These are phyloP conservation scores for Oryzias dopingdopingensis DNA, from an alignment of 2,797 vertebrate genomes.

Conservation along the genomic window DNA sequence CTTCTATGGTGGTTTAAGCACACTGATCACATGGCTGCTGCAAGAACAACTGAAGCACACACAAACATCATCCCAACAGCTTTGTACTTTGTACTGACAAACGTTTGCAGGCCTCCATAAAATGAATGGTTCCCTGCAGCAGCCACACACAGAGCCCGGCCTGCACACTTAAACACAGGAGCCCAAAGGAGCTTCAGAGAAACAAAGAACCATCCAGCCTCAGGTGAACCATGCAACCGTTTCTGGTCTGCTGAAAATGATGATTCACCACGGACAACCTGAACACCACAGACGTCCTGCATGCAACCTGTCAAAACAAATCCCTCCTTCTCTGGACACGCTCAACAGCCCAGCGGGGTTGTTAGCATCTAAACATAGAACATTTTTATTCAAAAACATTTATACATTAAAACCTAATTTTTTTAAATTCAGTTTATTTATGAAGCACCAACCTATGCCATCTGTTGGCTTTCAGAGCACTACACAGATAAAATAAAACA, in stretches of 20 bases:
- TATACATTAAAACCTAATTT: too few species aligned
- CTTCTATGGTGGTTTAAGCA: slow-evolving; percentile 5
- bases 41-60: slow-evolving; percentile 49
- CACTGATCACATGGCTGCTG: slow-evolving; percentile 54
- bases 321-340: slow-evolving; percentile 19
- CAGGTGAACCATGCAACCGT: too few species aligned
- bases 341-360: slow-evolving; percentile 20
- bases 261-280: slow-evolving; percentile 43
- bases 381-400: too few species aligned
- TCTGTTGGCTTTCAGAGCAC: too few species aligned
- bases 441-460: too few species aligned
- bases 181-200: too few species aligned
- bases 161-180: slow-evolving; percentile 69
- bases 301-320: slow-evolving; percentile 35
- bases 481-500: too few species aligned
- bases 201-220: too few species aligned
- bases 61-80: slow-evolving; percentile 63
- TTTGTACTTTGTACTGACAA: slow-evolving; percentile 60
- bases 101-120: slow-evolving; percentile 71
- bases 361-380: slow-evolving; percentile 2
- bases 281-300: slow-evolving; percentile 30
- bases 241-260: slow-evolving; percentile 18
- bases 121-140: slow-evolving; percentile 64
- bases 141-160: slow-evolving; percentile 71
- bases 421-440: too few species aligned